phyloP scores from a whole-genome alignment of 2,113 vertebrate genomes.

The Caranx melampygus region DNA sequence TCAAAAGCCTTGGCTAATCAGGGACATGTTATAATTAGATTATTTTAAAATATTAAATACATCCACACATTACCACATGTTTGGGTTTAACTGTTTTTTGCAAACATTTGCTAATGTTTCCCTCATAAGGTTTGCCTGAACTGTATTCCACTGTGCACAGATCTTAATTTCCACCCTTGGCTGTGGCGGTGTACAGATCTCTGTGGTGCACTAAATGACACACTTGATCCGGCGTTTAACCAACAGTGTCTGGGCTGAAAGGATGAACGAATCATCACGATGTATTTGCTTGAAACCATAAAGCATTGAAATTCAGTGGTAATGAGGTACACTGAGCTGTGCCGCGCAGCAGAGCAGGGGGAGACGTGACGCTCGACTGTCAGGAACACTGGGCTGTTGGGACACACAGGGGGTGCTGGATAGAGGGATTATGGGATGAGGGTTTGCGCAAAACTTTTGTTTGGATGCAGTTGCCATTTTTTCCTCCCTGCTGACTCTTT shows the following conservation, averaged over 20 bases:
- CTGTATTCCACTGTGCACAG: conserved; percentile 4
- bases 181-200: conserved; percentile 11
- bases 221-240: conserved; percentile 59
- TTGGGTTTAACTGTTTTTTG: conserved; percentile 1
- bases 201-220: conserved; percentile 46
- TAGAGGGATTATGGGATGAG: conserved; percentile 42
- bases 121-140: not conserved
- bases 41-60: not conserved
- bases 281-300: conserved; percentile 55
- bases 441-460: conserved; percentile 52
- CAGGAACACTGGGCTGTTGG: conserved; percentile 38
- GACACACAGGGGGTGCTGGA: conserved; percentile 25
- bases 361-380: conserved; percentile 49
- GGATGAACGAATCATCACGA: conserved; percentile 53
- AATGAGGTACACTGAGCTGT: conserved; percentile 65
- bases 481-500: conserved; percentile 59
- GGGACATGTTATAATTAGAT: conserved; percentile 1
- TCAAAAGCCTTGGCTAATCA: conserved; percentile 1
- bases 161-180: conserved; percentile 22
- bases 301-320: conserved; percentile 59
- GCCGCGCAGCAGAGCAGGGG: conserved; percentile 42
- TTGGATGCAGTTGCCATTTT: conserved; percentile 49
- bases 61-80: not conserved
- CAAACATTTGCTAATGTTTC: not conserved
- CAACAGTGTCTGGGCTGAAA: conserved; percentile 27